Conservation (phyloP, 1,140 invertebrate species). For the Mizuhopecten yessoensis region DNA sequence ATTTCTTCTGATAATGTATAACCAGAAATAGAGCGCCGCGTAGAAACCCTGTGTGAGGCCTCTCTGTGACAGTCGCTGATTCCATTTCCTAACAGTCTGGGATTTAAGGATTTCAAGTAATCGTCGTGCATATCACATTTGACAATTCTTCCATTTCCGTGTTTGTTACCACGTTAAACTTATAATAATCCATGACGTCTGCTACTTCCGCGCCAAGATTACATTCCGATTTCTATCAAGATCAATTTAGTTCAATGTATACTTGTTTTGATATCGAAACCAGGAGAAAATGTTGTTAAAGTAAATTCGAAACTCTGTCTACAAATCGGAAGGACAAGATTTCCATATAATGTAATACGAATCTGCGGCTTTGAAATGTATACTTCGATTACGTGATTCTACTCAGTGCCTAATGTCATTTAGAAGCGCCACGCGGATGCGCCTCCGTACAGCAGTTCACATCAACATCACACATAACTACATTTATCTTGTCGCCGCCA, state of each 20-base stretch:
- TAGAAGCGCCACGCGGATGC: neutral
- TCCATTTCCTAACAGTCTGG: neutral
- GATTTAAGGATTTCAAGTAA: neutral
- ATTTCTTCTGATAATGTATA: neutral
- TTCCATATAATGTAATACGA: slow-evolving; percentile 12
- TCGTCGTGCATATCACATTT: neutral
- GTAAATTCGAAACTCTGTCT: slow-evolving; percentile 1
- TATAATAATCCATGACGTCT: neutral
- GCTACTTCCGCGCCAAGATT: neutral
- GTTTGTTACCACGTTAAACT: neutral
- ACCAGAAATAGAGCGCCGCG: too few relatives aligned
- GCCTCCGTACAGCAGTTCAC: neutral
- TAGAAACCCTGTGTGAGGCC: neutral
- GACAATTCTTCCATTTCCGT: neutral
- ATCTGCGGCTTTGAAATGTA: neutral
- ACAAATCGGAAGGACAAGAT: neutral
- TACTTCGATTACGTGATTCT: slow-evolving; percentile 14
- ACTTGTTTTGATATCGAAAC: neutral
- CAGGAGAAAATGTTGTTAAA: neutral
- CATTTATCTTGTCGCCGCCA: neutral
- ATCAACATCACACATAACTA: neutral
- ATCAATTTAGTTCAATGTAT: neutral
- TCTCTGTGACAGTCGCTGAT: neutral
- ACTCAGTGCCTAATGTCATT: neutral
- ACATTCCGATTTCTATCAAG: neutral